phyloP scores from a whole-genome alignment of 1,140 invertebrate species.

The Cotesia typhae region DNA sequence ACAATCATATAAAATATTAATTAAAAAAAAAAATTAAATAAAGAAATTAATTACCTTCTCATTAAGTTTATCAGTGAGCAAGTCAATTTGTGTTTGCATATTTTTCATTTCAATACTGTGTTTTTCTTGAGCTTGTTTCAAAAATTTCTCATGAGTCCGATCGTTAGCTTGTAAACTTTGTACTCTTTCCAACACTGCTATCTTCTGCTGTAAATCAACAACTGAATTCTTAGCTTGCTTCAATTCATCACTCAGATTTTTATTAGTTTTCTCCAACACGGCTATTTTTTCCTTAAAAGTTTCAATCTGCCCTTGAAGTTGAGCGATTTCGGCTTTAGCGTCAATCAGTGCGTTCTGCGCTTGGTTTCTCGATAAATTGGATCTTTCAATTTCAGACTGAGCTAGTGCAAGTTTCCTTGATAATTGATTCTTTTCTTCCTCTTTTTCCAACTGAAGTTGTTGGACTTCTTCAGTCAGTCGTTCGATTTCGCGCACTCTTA shows the following conservation, averaged over 20 bases:
- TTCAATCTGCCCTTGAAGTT: conserved; percentile 50
- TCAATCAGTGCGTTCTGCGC: conserved; percentile 53
- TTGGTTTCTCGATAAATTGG: conserved; percentile 52
- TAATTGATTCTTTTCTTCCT: conserved; percentile 50
- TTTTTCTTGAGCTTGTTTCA: conserved; percentile 58
- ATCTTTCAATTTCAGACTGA: conserved; percentile 51
- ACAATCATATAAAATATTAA: conserved; percentile 15
- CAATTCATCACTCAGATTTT: conserved; percentile 56
- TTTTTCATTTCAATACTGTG: conserved; percentile 55
- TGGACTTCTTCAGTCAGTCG: conserved; percentile 50
- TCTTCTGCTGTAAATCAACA: conserved; percentile 57
- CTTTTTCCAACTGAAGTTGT: conserved; percentile 47
- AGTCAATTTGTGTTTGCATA: conserved; percentile 58
- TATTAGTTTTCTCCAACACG: conserved; percentile 54
- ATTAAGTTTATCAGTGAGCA: conserved; percentile 51
- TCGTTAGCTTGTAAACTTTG: conserved; percentile 53
- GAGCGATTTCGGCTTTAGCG: conserved; percentile 56
- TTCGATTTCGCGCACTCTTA: conserved; percentile 52
- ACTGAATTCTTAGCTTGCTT: conserved; percentile 48
- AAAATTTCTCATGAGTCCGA: conserved; percentile 55
- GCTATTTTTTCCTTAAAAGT: conserved; percentile 52
- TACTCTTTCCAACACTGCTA: conserved; percentile 52
- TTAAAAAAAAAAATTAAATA: conserved; percentile 5
- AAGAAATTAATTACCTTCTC: conserved; percentile 47
- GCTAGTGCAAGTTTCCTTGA: conserved; percentile 48